Percentiles rank a stretch among this genome's conserved stretches.
These are phyloP conservation scores for Nixonia krombeini DNA, from an alignment of 1,140 invertebrate species.

Conservation along the genomic window DNA sequence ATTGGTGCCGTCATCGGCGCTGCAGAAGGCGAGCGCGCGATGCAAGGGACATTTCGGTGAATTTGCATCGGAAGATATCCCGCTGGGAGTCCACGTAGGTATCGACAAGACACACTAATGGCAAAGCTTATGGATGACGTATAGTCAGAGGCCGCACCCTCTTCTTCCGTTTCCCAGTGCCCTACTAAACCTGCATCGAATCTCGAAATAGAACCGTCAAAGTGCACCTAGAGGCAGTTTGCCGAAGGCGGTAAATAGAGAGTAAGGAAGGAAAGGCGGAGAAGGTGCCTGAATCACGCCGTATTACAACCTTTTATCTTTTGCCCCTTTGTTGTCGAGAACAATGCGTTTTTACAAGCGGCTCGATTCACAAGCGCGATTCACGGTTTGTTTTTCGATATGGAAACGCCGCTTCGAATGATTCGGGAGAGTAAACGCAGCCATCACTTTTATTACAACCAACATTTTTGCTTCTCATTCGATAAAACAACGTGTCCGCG, in stretches of 20 bases:
- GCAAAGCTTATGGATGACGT: conserved; percentile 19
- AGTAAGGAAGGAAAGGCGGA: conserved; percentile 11
- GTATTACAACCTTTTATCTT: conserved; percentile 6
- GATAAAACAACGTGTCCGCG: neutral
- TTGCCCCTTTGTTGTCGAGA: neutral
- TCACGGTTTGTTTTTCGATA: neutral
- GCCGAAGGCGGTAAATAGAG: conserved; percentile 26
- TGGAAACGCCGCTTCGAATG: too few species aligned
- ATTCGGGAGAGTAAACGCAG: too few species aligned
- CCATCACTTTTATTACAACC: conserved; percentile 12
- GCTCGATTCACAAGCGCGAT: neutral
- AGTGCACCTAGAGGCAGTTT: conserved; percentile 22
- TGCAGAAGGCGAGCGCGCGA: conserved; percentile 1
- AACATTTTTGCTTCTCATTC: conserved; percentile 8
- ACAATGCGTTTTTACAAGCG: conserved; percentile 1
- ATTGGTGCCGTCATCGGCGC: neutral
- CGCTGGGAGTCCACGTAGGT: conserved; percentile 9
- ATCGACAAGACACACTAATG: conserved; percentile 25
- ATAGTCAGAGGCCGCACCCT: conserved; percentile 40
- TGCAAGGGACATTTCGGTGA: conserved; percentile 8
- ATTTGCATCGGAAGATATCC: conserved; percentile 5
- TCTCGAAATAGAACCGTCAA: conserved; percentile 46
- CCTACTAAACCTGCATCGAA: conserved; percentile 49
- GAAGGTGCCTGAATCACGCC: conserved; percentile 8
- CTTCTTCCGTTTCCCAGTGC: conserved; percentile 53